Evolutionary conservation across 2,113 vertebrate species (phyloP).

Genomic region (Megalops atlanticus): DNA sequence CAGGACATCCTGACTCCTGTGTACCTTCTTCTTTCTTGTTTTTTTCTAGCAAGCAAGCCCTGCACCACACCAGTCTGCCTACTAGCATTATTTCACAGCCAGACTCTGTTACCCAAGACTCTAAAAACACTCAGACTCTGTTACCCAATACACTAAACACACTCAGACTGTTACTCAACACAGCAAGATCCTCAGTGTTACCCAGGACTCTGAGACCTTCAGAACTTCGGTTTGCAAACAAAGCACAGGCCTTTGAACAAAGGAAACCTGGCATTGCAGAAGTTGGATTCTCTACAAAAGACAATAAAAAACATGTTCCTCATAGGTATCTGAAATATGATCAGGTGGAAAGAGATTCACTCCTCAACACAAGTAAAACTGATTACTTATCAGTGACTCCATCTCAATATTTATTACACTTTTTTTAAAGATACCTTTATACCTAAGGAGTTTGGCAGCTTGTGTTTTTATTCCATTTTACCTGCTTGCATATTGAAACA

Average conservation of each 20-base stretch:
- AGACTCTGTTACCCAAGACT: not conserved
- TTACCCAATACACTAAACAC: no score
- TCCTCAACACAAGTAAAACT: no score
- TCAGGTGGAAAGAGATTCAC: not conserved
- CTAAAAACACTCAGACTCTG: no score
- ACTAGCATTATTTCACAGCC: not conserved
- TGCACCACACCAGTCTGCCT: not conserved
- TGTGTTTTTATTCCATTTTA: not conserved
- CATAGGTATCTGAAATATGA: not conserved
- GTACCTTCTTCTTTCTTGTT: not conserved
- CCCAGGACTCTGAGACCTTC: not conserved
- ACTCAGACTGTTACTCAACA: no score
- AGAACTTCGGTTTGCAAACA: conserved; percentile 1
- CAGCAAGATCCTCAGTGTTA: conserved; percentile 5
- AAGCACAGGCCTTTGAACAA: not conserved
- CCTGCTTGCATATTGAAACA: not conserved
- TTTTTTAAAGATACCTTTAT: not conserved
- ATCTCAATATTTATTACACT: not conserved
- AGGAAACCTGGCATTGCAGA: not conserved
- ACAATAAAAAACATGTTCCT: not conserved
- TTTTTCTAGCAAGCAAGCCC: not conserved
- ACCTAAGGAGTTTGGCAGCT: not conserved
- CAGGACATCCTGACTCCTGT: not conserved
- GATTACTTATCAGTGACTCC: no score
- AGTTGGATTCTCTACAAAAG: not conserved